Conservation (phyloP, 2,113 vertebrate genomes). For the Serilophus lunatus region DNA sequence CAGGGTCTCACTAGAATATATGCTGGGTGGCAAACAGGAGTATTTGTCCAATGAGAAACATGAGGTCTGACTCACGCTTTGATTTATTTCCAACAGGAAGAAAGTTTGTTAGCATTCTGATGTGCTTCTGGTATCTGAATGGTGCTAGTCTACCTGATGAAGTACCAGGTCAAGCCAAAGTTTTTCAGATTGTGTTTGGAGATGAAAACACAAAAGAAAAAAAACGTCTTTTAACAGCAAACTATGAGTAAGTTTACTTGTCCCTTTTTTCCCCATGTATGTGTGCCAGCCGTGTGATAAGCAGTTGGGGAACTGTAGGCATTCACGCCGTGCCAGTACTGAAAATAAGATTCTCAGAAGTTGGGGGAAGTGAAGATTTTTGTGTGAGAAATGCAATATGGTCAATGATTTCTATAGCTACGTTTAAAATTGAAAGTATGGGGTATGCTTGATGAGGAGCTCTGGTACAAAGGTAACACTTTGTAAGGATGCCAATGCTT, state of each 20-base stretch:
- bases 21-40: not conserved
- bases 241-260: conserved; percentile 87
- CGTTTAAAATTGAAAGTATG: not conserved
- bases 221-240: conserved; percentile 86
- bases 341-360: not conserved
- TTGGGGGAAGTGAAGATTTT: not conserved
- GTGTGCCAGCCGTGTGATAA: not conserved
- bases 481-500: not conserved
- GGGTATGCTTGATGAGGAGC: not conserved
- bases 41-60: not conserved
- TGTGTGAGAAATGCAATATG: not conserved
- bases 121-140: conserved; percentile 95
- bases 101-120: conserved; percentile 93
- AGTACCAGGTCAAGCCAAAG: conserved; percentile 72
- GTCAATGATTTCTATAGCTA: not conserved
- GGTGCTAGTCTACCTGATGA: conserved; percentile 81
- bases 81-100: conserved; percentile 78
- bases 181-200: conserved; percentile 81
- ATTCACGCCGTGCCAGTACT: not conserved
- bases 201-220: conserved; percentile 73
- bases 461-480: not conserved
- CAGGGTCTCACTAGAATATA: not conserved
- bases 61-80: not conserved
- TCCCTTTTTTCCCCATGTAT: not conserved
- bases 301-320: not conserved